These are phyloP conservation scores for Dryobota labecula DNA, from an alignment of 2,888 invertebrate genomes.

Conservation along the genomic window DNA sequence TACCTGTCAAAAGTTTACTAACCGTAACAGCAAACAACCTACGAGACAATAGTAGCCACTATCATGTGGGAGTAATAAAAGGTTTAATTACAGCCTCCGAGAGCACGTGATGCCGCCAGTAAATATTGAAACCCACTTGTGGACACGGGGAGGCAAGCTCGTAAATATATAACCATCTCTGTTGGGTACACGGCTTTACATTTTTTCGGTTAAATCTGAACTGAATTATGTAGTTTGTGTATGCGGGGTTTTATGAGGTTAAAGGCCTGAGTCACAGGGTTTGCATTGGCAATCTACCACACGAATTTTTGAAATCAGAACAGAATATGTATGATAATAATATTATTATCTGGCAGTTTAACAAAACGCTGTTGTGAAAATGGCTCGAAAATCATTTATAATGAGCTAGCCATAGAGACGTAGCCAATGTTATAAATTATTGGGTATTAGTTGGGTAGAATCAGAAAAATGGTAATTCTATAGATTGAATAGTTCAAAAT, in stretches of 20 bases:
- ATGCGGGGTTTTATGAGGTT: conserved; percentile 3
- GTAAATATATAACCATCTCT: conserved; percentile 51
- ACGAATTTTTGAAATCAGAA: neutral
- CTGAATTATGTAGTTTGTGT: conserved; percentile 21
- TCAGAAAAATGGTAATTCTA: neutral
- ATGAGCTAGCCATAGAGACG: no score
- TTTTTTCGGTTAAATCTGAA: conserved; percentile 35
- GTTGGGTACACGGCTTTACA: conserved; percentile 34
- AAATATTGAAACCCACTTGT: conserved; percentile 63
- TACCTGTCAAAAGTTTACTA: conserved; percentile 6
- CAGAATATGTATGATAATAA: neutral
- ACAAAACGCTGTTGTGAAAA: neutral
- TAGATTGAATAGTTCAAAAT: neutral
- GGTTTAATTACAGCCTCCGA: conserved; percentile 57
- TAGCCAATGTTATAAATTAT: neutral
- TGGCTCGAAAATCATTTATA: neutral
- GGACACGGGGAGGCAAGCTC: conserved; percentile 36
- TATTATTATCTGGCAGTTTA: neutral
- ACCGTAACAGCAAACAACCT: conserved; percentile 11
- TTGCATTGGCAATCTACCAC: neutral
- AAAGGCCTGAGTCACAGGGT: neutral
- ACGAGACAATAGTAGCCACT: conserved; percentile 33
- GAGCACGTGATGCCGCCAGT: conserved; percentile 46
- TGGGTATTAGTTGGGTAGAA: neutral
- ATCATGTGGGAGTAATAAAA: conserved; percentile 58